These are phyloP conservation scores for Stomatorhinus walkeri DNA, from an alignment of 2,797 vertebrate species.

Conservation along the genomic window DNA sequence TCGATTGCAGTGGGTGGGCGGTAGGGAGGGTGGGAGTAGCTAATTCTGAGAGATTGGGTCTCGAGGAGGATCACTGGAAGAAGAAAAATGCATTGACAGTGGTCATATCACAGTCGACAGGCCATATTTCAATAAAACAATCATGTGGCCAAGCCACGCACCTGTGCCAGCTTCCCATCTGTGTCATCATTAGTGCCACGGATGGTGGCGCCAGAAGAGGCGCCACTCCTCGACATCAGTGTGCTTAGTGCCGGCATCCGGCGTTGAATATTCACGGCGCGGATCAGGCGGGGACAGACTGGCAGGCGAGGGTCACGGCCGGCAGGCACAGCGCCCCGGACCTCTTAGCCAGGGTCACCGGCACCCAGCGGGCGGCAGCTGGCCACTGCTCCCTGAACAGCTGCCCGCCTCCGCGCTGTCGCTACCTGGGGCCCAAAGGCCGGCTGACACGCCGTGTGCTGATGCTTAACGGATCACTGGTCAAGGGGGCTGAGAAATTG, in stretches of 20 bases:
- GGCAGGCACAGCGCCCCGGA: background rate
- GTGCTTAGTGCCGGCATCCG: background rate
- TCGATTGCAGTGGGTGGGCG: background rate
- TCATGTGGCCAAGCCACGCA: background rate
- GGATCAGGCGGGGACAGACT: background rate
- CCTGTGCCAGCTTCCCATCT: background rate
- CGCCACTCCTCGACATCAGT: background rate
- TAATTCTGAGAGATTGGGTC: background rate
- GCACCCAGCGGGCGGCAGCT: background rate
- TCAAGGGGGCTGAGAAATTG: background rate
- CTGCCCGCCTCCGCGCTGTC: background rate
- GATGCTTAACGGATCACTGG: background rate
- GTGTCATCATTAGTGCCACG: background rate
- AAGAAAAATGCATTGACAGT: background rate
- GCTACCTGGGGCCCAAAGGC: background rate
- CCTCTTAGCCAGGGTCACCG: conserved; percentile 7
- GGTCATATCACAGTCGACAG: background rate
- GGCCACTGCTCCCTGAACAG: background rate
- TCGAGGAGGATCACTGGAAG: background rate
- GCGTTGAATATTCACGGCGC: conserved; percentile 10
- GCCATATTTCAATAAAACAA: conserved; percentile 1
- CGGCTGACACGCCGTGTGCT: background rate
- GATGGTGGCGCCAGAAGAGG: background rate
- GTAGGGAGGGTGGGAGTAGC: background rate
- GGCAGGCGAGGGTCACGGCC: background rate